Evolutionary conservation across 2,797 vertebrate genomes (phyloP).

Genomic region (Artibeus jamaicensis): DNA sequence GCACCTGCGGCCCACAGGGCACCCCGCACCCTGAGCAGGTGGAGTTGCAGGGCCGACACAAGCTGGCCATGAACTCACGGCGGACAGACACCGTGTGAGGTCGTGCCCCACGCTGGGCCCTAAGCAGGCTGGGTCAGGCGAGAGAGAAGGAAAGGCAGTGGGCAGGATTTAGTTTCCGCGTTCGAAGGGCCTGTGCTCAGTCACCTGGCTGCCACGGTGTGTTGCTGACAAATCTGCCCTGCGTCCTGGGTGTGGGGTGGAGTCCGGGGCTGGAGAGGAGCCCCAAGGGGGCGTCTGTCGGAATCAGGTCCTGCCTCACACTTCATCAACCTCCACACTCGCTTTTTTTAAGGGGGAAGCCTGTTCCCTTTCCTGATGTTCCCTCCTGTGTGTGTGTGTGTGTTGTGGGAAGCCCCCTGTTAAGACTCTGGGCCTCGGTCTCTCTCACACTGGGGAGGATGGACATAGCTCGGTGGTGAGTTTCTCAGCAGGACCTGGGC

Average conservation of each 20-base stretch:
- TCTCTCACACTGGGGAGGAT: not conserved
- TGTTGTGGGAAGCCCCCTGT: not conserved
- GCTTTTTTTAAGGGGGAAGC: not conserved
- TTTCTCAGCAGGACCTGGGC: not conserved
- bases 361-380: fast-evolving
- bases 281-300: not conserved
- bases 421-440: not conserved
- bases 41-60: not conserved
- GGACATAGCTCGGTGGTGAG: not conserved
- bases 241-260: not conserved
- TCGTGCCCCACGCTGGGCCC: not conserved
- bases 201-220: not conserved
- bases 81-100: not conserved
- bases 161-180: not conserved
- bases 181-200: not conserved
- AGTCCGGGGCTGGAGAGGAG: not conserved
- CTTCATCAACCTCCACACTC: not conserved
- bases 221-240: not conserved
- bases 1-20: not conserved
- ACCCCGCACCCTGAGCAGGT: not conserved
- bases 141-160: not conserved
- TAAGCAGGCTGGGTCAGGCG: not conserved
- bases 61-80: not conserved
- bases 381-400: not conserved
- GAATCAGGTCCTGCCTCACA: not conserved